Conservation (phyloP, 2,113 vertebrate species). For the Archilochus colubris region DNA sequence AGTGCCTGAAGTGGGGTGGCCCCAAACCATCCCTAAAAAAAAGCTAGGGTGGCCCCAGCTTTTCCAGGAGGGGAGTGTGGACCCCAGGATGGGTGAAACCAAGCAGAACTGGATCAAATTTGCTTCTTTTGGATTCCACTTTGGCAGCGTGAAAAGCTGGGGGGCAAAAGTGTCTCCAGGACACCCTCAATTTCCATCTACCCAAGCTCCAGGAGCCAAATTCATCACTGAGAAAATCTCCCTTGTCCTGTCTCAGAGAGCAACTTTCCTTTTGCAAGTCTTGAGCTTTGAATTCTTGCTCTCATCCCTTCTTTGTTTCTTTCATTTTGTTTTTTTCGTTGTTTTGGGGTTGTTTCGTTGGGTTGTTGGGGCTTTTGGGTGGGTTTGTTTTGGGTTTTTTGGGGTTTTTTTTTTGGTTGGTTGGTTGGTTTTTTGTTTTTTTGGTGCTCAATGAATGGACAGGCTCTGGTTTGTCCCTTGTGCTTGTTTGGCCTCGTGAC, state of each 20-base stretch:
- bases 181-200: rapidly evolving
- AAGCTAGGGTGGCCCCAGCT: too few relatives aligned
- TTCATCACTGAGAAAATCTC: rapidly evolving
- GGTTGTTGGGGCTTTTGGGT: too few relatives aligned
- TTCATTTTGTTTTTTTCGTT: too few relatives aligned
- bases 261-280: rapidly evolving
- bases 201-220: rapidly evolving
- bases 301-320: background rate
- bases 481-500: background rate
- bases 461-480: background rate
- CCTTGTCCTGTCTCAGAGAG: background rate
- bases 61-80: rapidly evolving
- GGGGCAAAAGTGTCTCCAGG: background rate
- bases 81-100: rapidly evolving
- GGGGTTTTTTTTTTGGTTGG: too few relatives aligned
- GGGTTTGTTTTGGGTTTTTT: too few relatives aligned
- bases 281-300: background rate
- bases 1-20: rapidly evolving
- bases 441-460: background rate
- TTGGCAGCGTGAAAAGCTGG: rapidly evolving
- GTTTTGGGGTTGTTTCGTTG: too few relatives aligned
- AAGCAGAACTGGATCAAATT: background rate
- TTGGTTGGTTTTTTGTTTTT: too few relatives aligned
- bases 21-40: background rate
- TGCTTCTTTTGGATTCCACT: rapidly evolving